Conservation (phyloP, 2,113 vertebrate genomes). For the Pogona vitticeps region DNA sequence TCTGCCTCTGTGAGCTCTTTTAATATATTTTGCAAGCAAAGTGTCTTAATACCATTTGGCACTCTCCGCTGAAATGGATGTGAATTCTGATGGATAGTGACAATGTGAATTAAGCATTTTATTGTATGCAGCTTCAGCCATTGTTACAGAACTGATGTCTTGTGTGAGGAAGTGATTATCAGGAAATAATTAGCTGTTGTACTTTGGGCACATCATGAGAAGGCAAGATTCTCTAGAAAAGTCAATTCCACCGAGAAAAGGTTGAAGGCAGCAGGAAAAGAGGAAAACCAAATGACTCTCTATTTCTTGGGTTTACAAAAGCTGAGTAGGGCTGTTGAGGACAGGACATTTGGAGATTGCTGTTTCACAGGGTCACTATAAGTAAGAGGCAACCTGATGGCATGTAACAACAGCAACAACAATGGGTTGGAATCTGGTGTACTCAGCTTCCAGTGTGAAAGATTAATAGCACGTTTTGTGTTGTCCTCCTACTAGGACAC, state of each 20-base stretch:
- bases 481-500: background rate
- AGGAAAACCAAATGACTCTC: too few species aligned
- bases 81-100: constrained; percentile 10
- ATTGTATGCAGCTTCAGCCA: background rate
- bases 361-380: too few species aligned
- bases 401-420: too few species aligned
- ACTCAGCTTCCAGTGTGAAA: background rate
- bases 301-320: too few species aligned
- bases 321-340: too few species aligned
- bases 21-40: constrained; percentile 12
- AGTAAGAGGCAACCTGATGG: too few species aligned
- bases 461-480: background rate
- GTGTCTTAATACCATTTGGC: constrained; percentile 1
- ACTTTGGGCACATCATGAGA: too few species aligned
- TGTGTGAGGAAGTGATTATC: background rate
- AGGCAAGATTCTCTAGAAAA: too few species aligned
- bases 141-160: constrained; percentile 6
- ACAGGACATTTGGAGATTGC: too few species aligned
- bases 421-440: background rate
- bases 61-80: background rate
- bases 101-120: background rate
- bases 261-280: too few species aligned
- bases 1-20: background rate
- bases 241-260: too few species aligned
- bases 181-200: background rate